A percentile compares a stretch with the other conserved stretches of the same genome.
Evolutionary conservation across 2,888 invertebrate genomes (phyloP).

Genomic region (Epirrita christyi): DNA sequence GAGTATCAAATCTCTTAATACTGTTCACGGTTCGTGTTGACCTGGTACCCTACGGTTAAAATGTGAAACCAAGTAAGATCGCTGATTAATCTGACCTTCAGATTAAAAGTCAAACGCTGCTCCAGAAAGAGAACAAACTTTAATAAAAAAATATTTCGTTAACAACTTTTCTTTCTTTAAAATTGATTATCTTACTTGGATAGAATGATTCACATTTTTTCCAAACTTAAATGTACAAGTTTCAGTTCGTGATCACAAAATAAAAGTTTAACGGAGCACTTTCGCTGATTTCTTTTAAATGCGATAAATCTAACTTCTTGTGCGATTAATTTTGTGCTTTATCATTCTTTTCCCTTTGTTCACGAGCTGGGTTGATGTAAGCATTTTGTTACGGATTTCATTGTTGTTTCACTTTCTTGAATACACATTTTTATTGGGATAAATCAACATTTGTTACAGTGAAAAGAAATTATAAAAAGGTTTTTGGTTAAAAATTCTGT

Average conservation of each 20-base stretch:
- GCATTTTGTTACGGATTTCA: slow-evolving; percentile 36
- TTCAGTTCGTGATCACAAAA: slow-evolving; percentile 72
- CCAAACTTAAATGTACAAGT: slow-evolving; percentile 78
- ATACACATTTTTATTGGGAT: slow-evolving; percentile 8
- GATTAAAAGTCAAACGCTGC: slow-evolving; percentile 37
- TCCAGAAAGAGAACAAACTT: slow-evolving; percentile 54
- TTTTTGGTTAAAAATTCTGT: neutral
- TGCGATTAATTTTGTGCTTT: slow-evolving; percentile 56
- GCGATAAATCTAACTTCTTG: slow-evolving; percentile 66
- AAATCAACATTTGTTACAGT: neutral
- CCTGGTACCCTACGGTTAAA: neutral
- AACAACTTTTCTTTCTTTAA: slow-evolving; percentile 69
- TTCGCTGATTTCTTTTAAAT: slow-evolving; percentile 67
- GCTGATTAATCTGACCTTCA: slow-evolving; percentile 28
- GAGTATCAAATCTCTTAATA: too few species aligned
- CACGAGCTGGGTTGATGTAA: slow-evolving; percentile 38
- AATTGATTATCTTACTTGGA: slow-evolving; percentile 74
- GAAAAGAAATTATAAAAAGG: neutral
- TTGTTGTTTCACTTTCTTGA: slow-evolving; percentile 29
- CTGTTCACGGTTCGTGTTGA: neutral
- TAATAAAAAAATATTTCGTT: slow-evolving; percentile 59
- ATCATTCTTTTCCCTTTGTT: slow-evolving; percentile 48
- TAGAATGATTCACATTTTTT: slow-evolving; percentile 75
- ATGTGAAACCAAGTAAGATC: slow-evolving; percentile 7
- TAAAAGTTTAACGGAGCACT: slow-evolving; percentile 72